A percentile compares a stretch with the other conserved stretches of the same genome.
Conservation (phyloP, 2,797 vertebrate genomes). For the Sebastolobus alascanus region DNA sequence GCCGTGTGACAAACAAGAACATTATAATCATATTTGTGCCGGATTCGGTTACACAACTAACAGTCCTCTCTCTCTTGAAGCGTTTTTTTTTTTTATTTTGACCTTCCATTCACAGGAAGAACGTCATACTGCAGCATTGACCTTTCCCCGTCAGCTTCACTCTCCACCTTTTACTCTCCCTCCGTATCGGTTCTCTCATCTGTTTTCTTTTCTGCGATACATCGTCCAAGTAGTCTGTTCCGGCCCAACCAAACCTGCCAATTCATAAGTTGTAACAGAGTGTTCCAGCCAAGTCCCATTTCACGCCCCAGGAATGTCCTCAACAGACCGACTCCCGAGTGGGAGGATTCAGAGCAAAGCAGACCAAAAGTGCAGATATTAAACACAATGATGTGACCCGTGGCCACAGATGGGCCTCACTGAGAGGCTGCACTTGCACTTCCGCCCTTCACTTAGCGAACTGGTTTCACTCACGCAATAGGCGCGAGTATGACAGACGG, state of each 20-base stretch:
- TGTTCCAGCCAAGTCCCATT: constrained; percentile 71
- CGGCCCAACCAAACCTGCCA: constrained; percentile 56
- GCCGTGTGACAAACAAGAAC: constrained; percentile 1
- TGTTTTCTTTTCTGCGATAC: constrained; percentile 31
- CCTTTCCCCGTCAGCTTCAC: constrained; percentile 23
- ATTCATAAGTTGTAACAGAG: constrained; percentile 56
- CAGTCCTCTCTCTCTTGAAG: not conserved
- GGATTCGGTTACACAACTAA: not conserved
- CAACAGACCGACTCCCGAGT: constrained; percentile 40
- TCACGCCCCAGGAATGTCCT: constrained; percentile 65
- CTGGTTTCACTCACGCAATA: not conserved
- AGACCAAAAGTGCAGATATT: constrained; percentile 42
- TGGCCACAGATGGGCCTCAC: constrained; percentile 11
- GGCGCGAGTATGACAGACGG: constrained; percentile 6
- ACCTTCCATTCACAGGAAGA: not conserved
- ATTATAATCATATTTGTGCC: not conserved
- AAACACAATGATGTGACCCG: constrained; percentile 22
- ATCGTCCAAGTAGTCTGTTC: constrained; percentile 29
- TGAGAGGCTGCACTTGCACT: constrained; percentile 31
- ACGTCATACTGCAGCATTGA: not conserved
- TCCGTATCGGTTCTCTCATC: constrained; percentile 26
- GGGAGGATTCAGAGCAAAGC: constrained; percentile 35
- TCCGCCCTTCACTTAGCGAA: constrained; percentile 31
- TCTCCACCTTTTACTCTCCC: constrained; percentile 22
- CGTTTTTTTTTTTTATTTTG: not conserved